Conservation (phyloP, 2,888 invertebrate species). For the Ochlodes sylvanus region DNA sequence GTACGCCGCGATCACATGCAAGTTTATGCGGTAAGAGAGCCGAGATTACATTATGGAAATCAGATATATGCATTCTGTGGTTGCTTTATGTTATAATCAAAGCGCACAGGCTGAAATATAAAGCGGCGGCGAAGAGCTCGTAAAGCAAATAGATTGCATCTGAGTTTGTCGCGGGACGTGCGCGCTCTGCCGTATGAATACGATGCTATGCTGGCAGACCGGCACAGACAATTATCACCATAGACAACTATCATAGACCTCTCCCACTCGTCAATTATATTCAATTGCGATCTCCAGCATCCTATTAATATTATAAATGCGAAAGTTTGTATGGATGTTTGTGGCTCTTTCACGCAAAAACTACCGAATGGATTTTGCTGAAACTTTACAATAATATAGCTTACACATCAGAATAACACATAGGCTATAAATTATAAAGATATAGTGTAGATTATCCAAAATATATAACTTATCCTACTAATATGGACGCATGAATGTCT, state of each 20-base stretch:
- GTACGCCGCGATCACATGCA: conserved; percentile 17
- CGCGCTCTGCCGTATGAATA: conserved; percentile 50
- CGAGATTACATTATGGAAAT: conserved; percentile 44
- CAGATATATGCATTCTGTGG: conserved; percentile 44
- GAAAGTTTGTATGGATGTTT: too few species aligned
- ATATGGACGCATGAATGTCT: too few species aligned
- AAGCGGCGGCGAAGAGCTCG: conserved; percentile 59
- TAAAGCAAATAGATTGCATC: conserved; percentile 80
- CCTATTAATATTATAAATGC: too few species aligned
- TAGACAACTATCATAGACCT: conserved; percentile 23
- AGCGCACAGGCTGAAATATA: conserved; percentile 51
- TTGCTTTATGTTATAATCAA: conserved; percentile 50
- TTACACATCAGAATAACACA: too few species aligned
- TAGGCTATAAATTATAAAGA: too few species aligned
- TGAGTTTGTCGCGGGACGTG: conserved; percentile 58
- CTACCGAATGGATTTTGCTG: too few species aligned
- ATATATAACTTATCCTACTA: too few species aligned
- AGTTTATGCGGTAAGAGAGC: conserved; percentile 32
- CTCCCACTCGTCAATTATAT: conserved; percentile 1
- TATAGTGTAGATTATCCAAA: too few species aligned
- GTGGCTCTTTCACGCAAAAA: too few species aligned
- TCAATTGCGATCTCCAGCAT: too few species aligned
- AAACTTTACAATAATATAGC: too few species aligned
- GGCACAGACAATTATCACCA: conserved; percentile 39
- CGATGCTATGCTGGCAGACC: conserved; percentile 45